phyloP scores from a whole-genome alignment of 2,113 vertebrate species.

The Pleuronectes platessa region DNA sequence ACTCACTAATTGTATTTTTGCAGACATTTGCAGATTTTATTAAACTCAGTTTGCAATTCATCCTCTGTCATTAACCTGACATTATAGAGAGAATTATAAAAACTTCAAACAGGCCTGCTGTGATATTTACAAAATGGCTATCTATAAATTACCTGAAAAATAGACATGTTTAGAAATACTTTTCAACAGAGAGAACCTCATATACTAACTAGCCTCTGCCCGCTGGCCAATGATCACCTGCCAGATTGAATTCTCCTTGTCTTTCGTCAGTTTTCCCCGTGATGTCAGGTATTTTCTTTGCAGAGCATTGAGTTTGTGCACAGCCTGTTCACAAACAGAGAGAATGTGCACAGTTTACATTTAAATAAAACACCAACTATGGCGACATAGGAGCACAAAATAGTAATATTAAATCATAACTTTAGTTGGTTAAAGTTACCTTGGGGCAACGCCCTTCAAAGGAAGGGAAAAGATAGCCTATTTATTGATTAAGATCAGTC shows the following conservation, averaged over 20 bases:
- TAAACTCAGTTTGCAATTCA: conserved; percentile 59
- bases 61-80: conserved; percentile 76
- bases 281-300: conserved; percentile 79
- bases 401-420: no score
- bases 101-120: not conserved
- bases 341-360: not conserved
- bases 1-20: no score
- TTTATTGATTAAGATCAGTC: no score
- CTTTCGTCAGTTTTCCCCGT: conserved; percentile 73
- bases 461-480: no score
- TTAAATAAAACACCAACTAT: not conserved
- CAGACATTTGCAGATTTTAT: no score
- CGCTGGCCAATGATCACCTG: conserved; percentile 84
- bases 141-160: not conserved
- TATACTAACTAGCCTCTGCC: conserved; percentile 68
- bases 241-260: conserved; percentile 82
- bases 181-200: not conserved
- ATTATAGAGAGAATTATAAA: conserved; percentile 11
- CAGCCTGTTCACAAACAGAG: conserved; percentile 65
- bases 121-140: not conserved
- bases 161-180: not conserved
- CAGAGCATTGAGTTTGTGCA: conserved; percentile 81
- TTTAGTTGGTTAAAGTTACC: no score
- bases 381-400: not conserved
- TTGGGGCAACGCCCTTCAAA: no score